phyloP scores from a whole-genome alignment of 2,797 vertebrate species.

The Myotis pilosus region DNA sequence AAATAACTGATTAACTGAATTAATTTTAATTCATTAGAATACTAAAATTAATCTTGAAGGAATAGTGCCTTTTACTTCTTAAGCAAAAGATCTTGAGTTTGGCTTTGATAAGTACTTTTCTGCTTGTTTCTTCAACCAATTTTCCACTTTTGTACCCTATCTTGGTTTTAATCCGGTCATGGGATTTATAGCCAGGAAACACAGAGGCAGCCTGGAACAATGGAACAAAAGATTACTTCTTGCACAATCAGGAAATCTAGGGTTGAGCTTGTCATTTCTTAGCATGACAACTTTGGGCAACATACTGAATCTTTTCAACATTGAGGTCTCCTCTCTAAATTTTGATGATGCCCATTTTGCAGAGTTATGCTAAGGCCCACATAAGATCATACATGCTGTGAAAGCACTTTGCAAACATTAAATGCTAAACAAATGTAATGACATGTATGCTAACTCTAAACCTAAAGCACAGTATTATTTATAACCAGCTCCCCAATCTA shows the following conservation, averaged over 20 bases:
- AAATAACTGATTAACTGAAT: constrained; percentile 3
- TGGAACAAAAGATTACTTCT: not conserved
- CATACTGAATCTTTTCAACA: not conserved
- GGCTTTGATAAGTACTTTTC: not conserved
- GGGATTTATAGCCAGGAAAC: not conserved
- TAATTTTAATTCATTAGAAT: constrained; percentile 48
- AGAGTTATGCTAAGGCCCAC: not conserved
- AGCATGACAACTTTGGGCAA: not conserved
- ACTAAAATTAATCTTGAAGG: constrained; percentile 13
- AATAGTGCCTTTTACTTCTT: not conserved
- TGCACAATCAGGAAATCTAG: not conserved
- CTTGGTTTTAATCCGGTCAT: not conserved
- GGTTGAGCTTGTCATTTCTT: not conserved
- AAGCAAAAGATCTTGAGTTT: constrained; percentile 28
- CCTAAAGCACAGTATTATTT: not conserved
- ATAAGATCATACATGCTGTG: not conserved
- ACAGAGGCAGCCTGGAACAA: not conserved
- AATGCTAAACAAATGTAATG: not conserved
- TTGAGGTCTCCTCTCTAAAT: not conserved
- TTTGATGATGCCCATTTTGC: not conserved
- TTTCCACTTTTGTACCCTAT: not conserved
- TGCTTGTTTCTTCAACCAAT: not conserved
- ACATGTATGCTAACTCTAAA: not conserved
- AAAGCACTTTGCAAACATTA: not conserved
- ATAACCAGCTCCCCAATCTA: not conserved